Base-by-base conservation (phyloP, 2,113 vertebrate genomes). In the Chiloscyllium plagiosum region DNA sequence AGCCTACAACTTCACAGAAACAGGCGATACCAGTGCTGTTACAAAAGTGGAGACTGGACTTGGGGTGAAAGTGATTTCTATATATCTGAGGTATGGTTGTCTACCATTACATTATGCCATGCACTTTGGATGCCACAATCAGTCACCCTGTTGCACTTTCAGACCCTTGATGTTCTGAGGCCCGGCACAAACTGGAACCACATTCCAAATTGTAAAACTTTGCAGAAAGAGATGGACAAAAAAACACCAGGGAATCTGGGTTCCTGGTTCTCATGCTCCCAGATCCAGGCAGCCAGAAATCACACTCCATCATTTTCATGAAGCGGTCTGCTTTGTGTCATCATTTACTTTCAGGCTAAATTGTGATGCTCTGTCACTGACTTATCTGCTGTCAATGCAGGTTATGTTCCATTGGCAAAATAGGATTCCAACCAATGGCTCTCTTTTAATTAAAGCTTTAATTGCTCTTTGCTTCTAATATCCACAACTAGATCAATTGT, bases 321-420 rank as follows among this genome's bases (percentile, higher is more conserved):
- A 87, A 85, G 6, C 13, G 5, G 61, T 56, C 26, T 22, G 61
- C 89, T 93, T 93, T 93, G 20, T 66, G 29, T 19, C 66, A 61
- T 24, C 26, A 52, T 68, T 61, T 37, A 92, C 4, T 37, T 66
- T n/a, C 20, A 33, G 89, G 65, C 6, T 66, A 93, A 93, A 66
- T 93, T 93, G 61, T 66, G 89, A 65, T 6, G 61, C 33, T 66
- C 33, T n/a, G 61, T 93, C 89, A 37, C n/a, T 66, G 6, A 4
- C 61, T 17, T 66, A 66, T 37, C n/a, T 93, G 89, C 89, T 93
- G 89, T 66, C 89, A 93, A 66, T 20, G 89, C 33, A 66, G 89
- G 37, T 93, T n/a, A 19, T 61, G 22, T 68, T 66, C 89, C 37
- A 19, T 66, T 66, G 33, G 89, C 37, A 17, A 37, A 92, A 92